phyloP scores from a whole-genome alignment of 2,113 vertebrate species.

The Terrapene triunguis region DNA sequence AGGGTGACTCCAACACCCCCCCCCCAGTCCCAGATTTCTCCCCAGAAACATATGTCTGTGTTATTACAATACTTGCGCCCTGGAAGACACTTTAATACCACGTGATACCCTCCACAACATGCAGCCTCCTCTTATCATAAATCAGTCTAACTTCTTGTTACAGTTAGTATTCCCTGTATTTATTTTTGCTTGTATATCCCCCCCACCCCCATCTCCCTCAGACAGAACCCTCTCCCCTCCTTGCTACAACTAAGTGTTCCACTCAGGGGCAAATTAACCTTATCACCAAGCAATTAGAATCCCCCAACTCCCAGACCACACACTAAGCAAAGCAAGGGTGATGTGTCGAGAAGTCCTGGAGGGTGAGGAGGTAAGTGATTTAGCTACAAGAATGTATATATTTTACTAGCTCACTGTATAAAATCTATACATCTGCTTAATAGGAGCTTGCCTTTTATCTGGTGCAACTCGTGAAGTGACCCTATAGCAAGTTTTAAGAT shows the following conservation, averaged over 20 bases:
- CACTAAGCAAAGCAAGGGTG: neutral
- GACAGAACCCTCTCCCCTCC: neutral
- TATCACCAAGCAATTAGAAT: neutral
- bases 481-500: fast-evolving
- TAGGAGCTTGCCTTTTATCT: neutral
- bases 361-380: neutral
- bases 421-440: neutral
- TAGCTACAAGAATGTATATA: neutral
- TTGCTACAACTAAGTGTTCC: constrained; percentile 12
- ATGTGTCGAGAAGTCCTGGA: neutral
- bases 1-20: neutral
- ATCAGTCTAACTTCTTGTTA: neutral
- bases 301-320: constrained; percentile 30
- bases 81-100: neutral
- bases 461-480: neutral
- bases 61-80: neutral
- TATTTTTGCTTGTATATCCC: constrained; percentile 4
- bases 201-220: neutral
- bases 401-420: neutral
- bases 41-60: neutral
- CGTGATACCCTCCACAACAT: neutral
- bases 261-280: constrained; percentile 26
- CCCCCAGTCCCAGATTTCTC: neutral
- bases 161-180: neutral
- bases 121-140: neutral